Base-by-base conservation (phyloP, 2,888 invertebrate genomes). In the Neoascia interrupta region DNA sequence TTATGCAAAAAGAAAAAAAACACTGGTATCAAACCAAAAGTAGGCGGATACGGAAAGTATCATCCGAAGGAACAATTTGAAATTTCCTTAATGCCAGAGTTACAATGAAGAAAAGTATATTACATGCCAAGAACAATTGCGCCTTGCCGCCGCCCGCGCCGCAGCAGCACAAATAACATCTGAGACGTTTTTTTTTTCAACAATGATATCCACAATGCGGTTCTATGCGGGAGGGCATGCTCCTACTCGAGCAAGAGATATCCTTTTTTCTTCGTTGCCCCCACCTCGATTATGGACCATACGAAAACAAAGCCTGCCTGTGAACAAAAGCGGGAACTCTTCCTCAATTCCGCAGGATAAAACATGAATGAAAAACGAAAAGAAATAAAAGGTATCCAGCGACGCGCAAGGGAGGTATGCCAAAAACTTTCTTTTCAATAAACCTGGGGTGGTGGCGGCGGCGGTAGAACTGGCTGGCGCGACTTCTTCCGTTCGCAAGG, bases 111-210 rank as follows among this genome's bases (percentile, higher is more conserved):
- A 47, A 53, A 53, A 74, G 49, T n/a, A n/a, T n/a, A n/a, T n/a
- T n/a, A n/a, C n/a, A n/a, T n/a, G 75, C 61, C 75, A 63, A 63
- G 69, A 75, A 69, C 69, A 69, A 69, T 61, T 74, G 49, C 54
- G 39, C 28, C 41, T 15, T n/a, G n/a, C 37, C 13, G 31, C 49
- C 49, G 4, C 54, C 45, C 13, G 54, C 41, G n/a, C n/a, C n/a
- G n/a, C n/a, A n/a, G n/a, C n/a, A n/a, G n/a, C 49, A n/a, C 56
- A 69, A 73, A 61, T 41, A 69, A 58, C 56, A 75, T 75, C 70
- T 75, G 49, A 75, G 69, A 43, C 61, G n/a, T n/a, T n/a, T n/a
- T n/a, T n/a, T 63, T n/a, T 23, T 37, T 10, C 39, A 70, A 58
- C 75, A 70, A 75, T 70, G 75, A 39, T 63, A 75, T 61, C n/a